Base-by-base conservation (phyloP, 2,797 vertebrate species). In the Poeciliopsis turneri region DNA sequence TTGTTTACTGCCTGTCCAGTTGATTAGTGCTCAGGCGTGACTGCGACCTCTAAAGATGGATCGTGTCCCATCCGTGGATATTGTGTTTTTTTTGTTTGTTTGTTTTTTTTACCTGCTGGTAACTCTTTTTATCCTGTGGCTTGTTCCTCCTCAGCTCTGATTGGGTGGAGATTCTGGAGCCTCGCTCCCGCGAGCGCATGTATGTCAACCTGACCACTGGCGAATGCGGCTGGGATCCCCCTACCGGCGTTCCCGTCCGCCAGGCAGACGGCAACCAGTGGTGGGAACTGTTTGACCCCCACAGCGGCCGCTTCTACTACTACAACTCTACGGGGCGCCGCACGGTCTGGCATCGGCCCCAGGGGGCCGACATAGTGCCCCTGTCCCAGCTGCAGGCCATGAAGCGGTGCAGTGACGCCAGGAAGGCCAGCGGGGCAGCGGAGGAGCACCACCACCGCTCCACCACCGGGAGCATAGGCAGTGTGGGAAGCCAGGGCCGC, bases 161-260 rank as follows among this genome's bases (percentile, higher is more conserved):
- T 88, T 98, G 97, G 97, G 97, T 98, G 94, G 97, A 98, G 93
- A 97, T 97, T 88, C 94, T 97, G 70, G 97, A 98, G 90, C 97
- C 97, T 4, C 96, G 97, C 94, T 97, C 97, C 72, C 96, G 94
- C 68, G 96, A 97, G 93, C 96, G 94, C 72, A 98, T 98, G 97
- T 98, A 97, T 0, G 97, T 98, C 76, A 98, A 98, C 91, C 87
- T 98, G 94, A 88, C 91, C 64, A 97, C 95, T 0, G 97, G 97
- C 0, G 97, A 97, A 90, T 97, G 97, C 10, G 97, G 97, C 89
- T 98, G 97, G 97, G 96, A 97, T 55, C 95, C 96, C 2, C 97
- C 97, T 28, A 13, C 91, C 10, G 94, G 96, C 25, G 95, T 95
- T 79, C 92, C 93, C 9, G 94, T 97, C 16, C 96, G 97, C 33